Base-by-base conservation (phyloP, 2,113 vertebrate genomes). In the Numenius arquata region DNA sequence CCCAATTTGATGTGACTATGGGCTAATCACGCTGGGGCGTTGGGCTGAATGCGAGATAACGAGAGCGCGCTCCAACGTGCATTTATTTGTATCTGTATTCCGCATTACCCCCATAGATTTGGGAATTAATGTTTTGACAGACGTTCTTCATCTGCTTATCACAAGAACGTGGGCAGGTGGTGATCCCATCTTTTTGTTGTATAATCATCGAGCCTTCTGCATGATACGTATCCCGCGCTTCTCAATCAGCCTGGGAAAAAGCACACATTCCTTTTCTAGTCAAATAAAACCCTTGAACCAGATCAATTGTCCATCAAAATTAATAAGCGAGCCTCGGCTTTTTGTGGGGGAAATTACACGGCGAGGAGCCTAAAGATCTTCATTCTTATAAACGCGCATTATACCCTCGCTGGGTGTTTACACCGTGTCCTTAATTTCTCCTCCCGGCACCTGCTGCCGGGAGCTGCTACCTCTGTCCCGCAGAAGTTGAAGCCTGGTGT, bases 111-210 rank as follows among this genome's bases (percentile, higher is more conserved):
- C 70, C 82, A 0, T 55, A 70, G 89, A 61, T 97, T 74, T 27
- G 88, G 94, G 93, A 89, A 93, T 92, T 88, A 55, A 16, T 90
- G 94, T 96, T 97, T 94, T 95, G 86, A 91, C 90, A 95, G 95
- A 92, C 93, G 48, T 86, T 96, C 91, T 48, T 94, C 94, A 55
- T 83, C 89, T 94, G 88, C 97, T 94, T 88, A 70, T 89, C 80
- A 0, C 89, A 78, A 86, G 91, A 73, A 92, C 4, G 80, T 67
- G 95, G 97, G 95, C 96, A 97, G 96, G 95, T 96, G 95, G 95
- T 94, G 93, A 97, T 93, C 95, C 78, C 90, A 48, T 88, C 94
- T 95, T 92, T 95, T 93, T 95, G 95, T 94, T 96, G 89, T 78
- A 20, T 71, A 89, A 95, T 89, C 93, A 53, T 34, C 12, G 30